Conservation (phyloP, 2,113 vertebrate species). For the Capricornis sumatraensis region DNA sequence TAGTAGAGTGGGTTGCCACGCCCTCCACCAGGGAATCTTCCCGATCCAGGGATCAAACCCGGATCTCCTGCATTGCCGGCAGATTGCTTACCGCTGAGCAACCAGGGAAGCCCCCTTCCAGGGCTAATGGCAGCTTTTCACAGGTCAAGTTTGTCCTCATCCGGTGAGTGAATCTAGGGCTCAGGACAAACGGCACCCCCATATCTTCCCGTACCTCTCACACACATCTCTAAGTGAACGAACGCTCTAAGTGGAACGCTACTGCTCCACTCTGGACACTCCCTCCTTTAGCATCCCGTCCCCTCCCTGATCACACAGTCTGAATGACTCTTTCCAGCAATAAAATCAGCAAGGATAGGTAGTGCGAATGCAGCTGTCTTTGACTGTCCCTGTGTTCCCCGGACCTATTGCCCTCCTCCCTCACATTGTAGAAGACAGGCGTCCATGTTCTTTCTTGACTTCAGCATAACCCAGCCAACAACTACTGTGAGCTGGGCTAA, state of each 20-base stretch:
- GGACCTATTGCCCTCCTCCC: neutral
- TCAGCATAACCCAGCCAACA: neutral
- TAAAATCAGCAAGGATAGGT: accelerated
- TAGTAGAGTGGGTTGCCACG: no score
- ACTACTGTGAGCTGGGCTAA: neutral
- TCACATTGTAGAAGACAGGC: neutral
- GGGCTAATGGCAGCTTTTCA: neutral
- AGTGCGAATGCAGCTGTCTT: no score
- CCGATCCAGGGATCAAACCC: no score
- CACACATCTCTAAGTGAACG: neutral
- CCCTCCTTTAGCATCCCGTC: neutral
- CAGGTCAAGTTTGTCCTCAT: neutral
- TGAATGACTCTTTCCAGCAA: no score
- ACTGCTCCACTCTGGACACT: neutral
- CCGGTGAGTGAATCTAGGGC: neutral
- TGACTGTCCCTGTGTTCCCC: neutral
- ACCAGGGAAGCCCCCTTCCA: neutral
- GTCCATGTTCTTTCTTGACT: neutral
- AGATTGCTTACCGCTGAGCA: neutral
- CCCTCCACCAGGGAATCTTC: no score
- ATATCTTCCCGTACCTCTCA: neutral
- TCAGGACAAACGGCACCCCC: neutral
- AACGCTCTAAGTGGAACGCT: neutral
- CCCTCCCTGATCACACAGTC: neutral
- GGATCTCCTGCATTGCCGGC: neutral